A percentile compares a stretch with the other conserved stretches of the same genome.
Evolutionary conservation across 2,113 vertebrate species (phyloP).

Genomic region (Otocyon megalotis): DNA sequence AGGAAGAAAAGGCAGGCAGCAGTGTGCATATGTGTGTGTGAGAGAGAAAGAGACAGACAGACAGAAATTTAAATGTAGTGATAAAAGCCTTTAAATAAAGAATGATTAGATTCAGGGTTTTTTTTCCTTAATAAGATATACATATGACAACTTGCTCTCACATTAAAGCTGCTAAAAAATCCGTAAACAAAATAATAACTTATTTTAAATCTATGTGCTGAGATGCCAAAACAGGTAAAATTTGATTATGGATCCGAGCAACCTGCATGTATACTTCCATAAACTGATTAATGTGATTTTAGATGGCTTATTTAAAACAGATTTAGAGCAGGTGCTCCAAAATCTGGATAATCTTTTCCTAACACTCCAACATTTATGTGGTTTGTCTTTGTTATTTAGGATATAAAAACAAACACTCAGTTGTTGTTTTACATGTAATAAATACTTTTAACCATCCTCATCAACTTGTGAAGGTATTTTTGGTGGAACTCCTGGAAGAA

Average conservation of each 20-base stretch:
- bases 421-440: constrained; percentile 53
- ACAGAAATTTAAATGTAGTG: constrained; percentile 27
- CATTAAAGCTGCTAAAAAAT: constrained; percentile 54
- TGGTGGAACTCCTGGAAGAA: constrained; percentile 20
- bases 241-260: constrained; percentile 47
- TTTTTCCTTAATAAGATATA: neutral
- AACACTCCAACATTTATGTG: constrained; percentile 76
- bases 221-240: constrained; percentile 54
- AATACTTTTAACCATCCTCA: constrained; percentile 18
- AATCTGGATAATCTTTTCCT: constrained; percentile 74
- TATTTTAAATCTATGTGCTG: constrained; percentile 40
- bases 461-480: constrained; percentile 20
- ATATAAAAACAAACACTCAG: constrained; percentile 33
- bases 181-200: constrained; percentile 49
- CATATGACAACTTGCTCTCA: constrained; percentile 25
- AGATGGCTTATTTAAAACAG: constrained; percentile 72
- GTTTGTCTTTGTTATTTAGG: constrained; percentile 57
- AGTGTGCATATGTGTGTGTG: neutral
- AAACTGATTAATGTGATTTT: constrained; percentile 59
- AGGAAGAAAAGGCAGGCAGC: neutral
- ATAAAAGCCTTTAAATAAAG: constrained; percentile 31
- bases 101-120: neutral
- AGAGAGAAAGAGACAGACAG: neutral
- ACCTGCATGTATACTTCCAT: constrained; percentile 65
- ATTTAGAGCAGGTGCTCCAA: constrained; percentile 85